These are phyloP conservation scores for Nephrotoma flavescens DNA, from an alignment of 2,888 invertebrate species.

Conservation along the genomic window DNA sequence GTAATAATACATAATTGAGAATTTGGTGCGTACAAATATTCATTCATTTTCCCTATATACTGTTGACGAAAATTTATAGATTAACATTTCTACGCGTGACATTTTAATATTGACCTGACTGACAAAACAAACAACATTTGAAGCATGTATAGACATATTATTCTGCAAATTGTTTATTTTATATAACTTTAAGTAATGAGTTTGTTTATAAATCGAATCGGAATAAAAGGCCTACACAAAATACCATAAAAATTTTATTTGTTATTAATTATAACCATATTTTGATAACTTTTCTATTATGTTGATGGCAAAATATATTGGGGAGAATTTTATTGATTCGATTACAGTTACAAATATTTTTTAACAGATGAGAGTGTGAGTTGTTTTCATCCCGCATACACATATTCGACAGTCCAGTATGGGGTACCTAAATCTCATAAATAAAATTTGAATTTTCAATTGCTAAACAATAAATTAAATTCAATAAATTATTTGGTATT, in stretches of 20 bases:
- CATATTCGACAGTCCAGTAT: too few species aligned
- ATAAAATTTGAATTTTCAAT: neutral
- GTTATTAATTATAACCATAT: neutral
- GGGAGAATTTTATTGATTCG: neutral
- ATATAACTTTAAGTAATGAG: neutral
- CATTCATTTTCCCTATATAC: too few species aligned
- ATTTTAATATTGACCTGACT: neutral
- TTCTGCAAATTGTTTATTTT: neutral
- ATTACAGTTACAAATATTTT: neutral
- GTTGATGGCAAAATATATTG: neutral
- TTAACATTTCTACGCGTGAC: too few species aligned
- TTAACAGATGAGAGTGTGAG: neutral
- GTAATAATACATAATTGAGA: too few species aligned
- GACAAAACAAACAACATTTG: neutral
- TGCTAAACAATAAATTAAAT: neutral
- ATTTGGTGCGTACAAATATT: too few species aligned
- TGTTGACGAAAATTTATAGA: too few species aligned
- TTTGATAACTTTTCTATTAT: neutral
- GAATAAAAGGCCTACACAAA: too few species aligned
- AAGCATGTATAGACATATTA: neutral
- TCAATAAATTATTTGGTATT: neutral
- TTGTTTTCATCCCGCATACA: neutral
- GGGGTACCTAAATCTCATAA: too few species aligned
- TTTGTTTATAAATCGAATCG: neutral
- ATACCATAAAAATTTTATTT: neutral